Percentiles rank a stretch among this genome's conserved stretches.
Evolutionary conservation across 2,888 invertebrate genomes (phyloP).

Genomic region (Spodoptera littoralis): DNA sequence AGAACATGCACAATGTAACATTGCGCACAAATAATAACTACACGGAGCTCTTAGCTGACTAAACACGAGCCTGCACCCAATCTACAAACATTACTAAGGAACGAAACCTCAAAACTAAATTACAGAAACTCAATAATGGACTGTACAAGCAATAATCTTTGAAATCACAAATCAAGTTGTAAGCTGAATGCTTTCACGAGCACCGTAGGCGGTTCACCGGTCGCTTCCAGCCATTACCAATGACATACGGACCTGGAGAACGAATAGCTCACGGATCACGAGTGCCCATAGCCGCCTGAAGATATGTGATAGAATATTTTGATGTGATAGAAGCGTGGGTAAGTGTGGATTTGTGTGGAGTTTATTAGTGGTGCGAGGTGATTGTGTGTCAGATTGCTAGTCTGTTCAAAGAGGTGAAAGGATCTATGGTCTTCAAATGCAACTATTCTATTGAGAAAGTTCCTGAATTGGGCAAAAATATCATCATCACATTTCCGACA

Average conservation of each 20-base stretch:
- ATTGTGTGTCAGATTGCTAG: not conserved
- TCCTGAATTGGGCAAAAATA: no score
- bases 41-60: slow-evolving; percentile 2
- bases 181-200: slow-evolving; percentile 84
- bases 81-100: slow-evolving; percentile 59
- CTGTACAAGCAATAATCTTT: slow-evolving; percentile 81
- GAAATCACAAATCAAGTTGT: slow-evolving; percentile 87
- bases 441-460: no score
- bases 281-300: slow-evolving; percentile 27
- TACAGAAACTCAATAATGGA: slow-evolving; percentile 78
- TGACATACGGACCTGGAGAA: slow-evolving; percentile 62
- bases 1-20: not conserved
- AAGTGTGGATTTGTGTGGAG: slow-evolving; percentile 2
- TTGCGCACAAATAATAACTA: not conserved
- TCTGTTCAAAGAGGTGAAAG: no score
- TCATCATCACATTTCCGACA: no score
- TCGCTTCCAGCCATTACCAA: slow-evolving; percentile 80
- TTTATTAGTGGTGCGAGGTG: not conserved
- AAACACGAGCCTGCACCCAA: slow-evolving; percentile 34
- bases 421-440: no score
- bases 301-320: slow-evolving; percentile 28
- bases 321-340: slow-evolving; percentile 5
- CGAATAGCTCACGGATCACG: slow-evolving; percentile 35
- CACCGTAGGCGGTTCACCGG: slow-evolving; percentile 81
- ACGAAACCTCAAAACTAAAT: slow-evolving; percentile 75